These are phyloP conservation scores for Nomada fabriciana DNA, from an alignment of 2,888 invertebrate genomes.

Conservation along the genomic window DNA sequence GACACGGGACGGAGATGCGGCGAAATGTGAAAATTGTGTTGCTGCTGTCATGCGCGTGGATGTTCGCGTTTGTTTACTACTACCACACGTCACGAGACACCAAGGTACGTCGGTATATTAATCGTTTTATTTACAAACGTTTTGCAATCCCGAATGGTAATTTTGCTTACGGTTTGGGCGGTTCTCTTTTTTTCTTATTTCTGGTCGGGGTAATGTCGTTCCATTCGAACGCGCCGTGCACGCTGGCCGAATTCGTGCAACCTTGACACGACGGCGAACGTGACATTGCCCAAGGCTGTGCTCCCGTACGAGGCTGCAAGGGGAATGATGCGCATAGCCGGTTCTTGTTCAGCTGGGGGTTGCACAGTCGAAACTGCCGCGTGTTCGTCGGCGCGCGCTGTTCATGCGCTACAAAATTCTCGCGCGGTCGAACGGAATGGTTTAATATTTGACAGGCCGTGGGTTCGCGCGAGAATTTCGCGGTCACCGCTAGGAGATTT, in stretches of 20 bases:
- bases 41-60: slow-evolving; percentile 87
- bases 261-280: not conserved
- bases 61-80: slow-evolving; percentile 88
- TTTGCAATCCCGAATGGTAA: not conserved
- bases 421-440: not conserved
- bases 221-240: not conserved
- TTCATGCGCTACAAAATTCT: not conserved
- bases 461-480: not conserved
- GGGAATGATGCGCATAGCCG: too few species aligned
- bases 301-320: not conserved
- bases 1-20: slow-evolving; percentile 84
- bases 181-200: not conserved
- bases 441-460: not conserved
- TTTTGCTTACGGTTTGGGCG: not conserved
- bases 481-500: not conserved
- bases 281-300: not conserved
- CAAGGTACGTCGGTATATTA: slow-evolving; percentile 84
- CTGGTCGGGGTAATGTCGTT: too few species aligned
- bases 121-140: not conserved
- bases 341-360: too few species aligned
- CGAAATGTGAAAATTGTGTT: slow-evolving; percentile 88
- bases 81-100: slow-evolving; percentile 86
- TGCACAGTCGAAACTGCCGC: too few species aligned
- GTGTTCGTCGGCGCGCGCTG: not conserved
- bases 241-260: slow-evolving; percentile 1